phyloP scores from a whole-genome alignment of 2,113 vertebrate genomes.

The Argyrosomus japonicus region DNA sequence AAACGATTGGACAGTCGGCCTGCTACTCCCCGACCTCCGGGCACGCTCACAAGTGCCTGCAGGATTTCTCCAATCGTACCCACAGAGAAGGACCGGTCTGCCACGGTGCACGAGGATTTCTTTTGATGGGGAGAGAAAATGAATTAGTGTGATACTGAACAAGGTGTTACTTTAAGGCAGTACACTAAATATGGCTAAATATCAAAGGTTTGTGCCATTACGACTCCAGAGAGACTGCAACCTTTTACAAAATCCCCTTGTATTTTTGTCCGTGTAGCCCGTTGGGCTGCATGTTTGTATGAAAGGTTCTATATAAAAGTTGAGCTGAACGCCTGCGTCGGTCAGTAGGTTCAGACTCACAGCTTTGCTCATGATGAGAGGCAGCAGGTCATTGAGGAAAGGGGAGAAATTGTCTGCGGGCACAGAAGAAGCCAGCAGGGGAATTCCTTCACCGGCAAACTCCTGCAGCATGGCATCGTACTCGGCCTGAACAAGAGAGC shows the following conservation, averaged over 20 bases:
- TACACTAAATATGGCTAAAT: background rate
- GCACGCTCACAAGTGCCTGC: slow-evolving; percentile 78
- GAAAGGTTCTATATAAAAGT: background rate
- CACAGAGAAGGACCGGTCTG: slow-evolving; percentile 90
- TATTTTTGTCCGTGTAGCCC: too few species aligned
- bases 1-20: slow-evolving; percentile 86
- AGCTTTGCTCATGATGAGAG: slow-evolving; percentile 87
- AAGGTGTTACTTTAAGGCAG: background rate
- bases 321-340: background rate
- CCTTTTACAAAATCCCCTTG: too few species aligned
- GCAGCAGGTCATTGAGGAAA: slow-evolving; percentile 89
- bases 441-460: slow-evolving; percentile 90
- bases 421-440: slow-evolving; percentile 84
- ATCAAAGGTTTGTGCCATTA: too few species aligned
- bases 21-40: slow-evolving; percentile 74
- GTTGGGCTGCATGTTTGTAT: too few species aligned
- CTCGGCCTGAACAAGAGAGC: slow-evolving; percentile 84
- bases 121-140: slow-evolving; percentile 50
- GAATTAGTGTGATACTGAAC: background rate
- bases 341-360: slow-evolving; percentile 67
- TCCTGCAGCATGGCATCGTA: slow-evolving; percentile 91
- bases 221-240: background rate
- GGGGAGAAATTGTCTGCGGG: slow-evolving; percentile 86
- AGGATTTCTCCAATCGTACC: slow-evolving; percentile 88
- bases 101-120: slow-evolving; percentile 87